A percentile compares a stretch with the other conserved stretches of the same genome.
These are phyloP conservation scores for Ceratoteleas bidentatus DNA, from an alignment of 1,140 invertebrate genomes.

Conservation along the genomic window DNA sequence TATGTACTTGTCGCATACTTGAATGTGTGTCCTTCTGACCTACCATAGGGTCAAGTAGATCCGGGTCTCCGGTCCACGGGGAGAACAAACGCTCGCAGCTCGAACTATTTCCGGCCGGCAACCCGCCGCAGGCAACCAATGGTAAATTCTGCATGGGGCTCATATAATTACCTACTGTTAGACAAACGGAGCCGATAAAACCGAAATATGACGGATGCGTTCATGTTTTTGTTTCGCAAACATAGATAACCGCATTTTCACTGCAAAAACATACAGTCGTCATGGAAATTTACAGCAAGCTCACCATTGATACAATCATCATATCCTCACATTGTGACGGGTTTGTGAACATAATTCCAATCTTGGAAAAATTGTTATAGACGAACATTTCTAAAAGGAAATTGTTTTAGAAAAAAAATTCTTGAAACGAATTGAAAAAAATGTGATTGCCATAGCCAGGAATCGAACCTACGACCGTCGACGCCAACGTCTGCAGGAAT, in stretches of 20 bases:
- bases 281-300: no score
- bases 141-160: constrained; percentile 83
- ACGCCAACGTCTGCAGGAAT: no score
- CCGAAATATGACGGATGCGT: constrained; percentile 28
- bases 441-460: no score
- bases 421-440: no score
- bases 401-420: no score
- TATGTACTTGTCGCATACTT: constrained; percentile 78
- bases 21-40: constrained; percentile 79
- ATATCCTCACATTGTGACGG: no score
- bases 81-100: constrained; percentile 84
- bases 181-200: constrained; percentile 28
- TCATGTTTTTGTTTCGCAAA: constrained; percentile 37
- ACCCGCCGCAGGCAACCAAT: constrained; percentile 87
- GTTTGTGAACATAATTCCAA: no score
- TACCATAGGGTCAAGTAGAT: constrained; percentile 86
- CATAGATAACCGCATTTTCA: constrained; percentile 18
- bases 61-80: constrained; percentile 83
- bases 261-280: not conserved
- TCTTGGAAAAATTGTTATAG: no score
- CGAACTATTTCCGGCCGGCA: constrained; percentile 86
- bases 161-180: constrained; percentile 46
- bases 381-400: no score
- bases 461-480: no score
- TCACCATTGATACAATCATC: no score